Base-by-base conservation (phyloP, 2,113 vertebrate species). In the Cochlearius cochlearius region DNA sequence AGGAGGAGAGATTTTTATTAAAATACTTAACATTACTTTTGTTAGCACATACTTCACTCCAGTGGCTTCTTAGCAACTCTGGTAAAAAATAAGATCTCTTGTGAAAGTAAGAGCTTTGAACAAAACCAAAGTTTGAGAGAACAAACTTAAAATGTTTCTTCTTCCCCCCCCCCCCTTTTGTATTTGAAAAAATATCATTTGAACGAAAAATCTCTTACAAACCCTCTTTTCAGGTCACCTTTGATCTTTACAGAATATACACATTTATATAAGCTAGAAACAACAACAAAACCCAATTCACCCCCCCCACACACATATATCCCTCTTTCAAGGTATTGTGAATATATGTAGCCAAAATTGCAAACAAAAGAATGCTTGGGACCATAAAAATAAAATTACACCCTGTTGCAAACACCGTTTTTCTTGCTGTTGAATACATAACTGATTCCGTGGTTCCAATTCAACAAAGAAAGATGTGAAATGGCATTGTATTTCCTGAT, bases 311-410 rank as follows among this genome's bases (percentile, higher is more conserved):
- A 16, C 43, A 10, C 1, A 2, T 32, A 41, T 15, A 20, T 3
- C 22, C 7, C 13, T 60, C 16, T 85, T 87, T 47, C 36, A 58
- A 47, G 62, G n/a, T 39, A 69, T 16, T 45, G 53, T 29, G 49
- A 81, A 82, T 85, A 87, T 30, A 78, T 73, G 62, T 82, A 66
- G 32, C 8, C 77, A 68, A 74, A 91, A 88, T 5, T 21, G 58
- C 39, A 91, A 92, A 88, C 64, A 71, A 83, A 86, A 60, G 79
- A 84, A 77, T 14, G 69, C 21, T 73, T 29, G 27, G 67, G 38
- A 86, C 64, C 39, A 75, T 47, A 74, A 92, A 94, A 95, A 81
- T 62, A 63, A 78, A 66, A 66, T 76, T 36, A 72, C 12, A 58
- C n/a, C n/a, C 45, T 30, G 74, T 26, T 68, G 45, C 36, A 50